These are phyloP conservation scores for Galaxias olidus DNA, from an alignment of 2,797 vertebrate genomes.

Conservation along the genomic window DNA sequence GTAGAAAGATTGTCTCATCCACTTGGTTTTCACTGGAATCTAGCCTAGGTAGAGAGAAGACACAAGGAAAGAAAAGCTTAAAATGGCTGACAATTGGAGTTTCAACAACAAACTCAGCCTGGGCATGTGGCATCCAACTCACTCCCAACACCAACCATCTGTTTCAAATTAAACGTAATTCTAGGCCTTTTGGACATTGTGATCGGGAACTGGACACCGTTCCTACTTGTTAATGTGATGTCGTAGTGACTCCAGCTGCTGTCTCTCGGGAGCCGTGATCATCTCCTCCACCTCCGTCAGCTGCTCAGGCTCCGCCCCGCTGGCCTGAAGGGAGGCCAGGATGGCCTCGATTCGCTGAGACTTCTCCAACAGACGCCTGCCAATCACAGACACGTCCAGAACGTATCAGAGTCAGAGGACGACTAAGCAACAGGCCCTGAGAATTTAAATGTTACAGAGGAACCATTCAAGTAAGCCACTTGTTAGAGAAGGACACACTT, in stretches of 20 bases:
- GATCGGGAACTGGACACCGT: too few species aligned
- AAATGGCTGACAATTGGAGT: too few species aligned
- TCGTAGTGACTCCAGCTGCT: constrained; percentile 86
- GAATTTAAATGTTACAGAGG: not conserved
- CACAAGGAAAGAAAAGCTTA: constrained; percentile 4
- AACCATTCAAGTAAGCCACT: not conserved
- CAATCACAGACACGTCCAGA: constrained; percentile 19
- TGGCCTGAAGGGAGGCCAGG: constrained; percentile 89
- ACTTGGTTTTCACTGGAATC: constrained; percentile 96
- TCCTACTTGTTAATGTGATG: constrained; percentile 90
- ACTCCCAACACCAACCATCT: too few species aligned
- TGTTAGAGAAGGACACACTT: constrained; percentile 77
- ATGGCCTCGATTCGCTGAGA: constrained; percentile 95
- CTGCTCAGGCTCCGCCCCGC: constrained; percentile 84
- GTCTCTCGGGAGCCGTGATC: constrained; percentile 90
- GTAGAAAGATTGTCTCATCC: constrained; percentile 92
- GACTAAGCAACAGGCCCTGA: not conserved
- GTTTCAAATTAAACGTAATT: too few species aligned
- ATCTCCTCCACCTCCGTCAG: constrained; percentile 95
- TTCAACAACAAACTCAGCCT: too few species aligned
- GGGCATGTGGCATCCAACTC: too few species aligned
- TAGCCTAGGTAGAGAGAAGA: constrained; percentile 71
- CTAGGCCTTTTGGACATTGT: too few species aligned
- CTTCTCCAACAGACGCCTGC: constrained; percentile 90
- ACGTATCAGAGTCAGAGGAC: not conserved